Percentiles rank a stretch among this genome's conserved stretches.
These are phyloP conservation scores for Psettodes erumei DNA, from an alignment of 2,113 vertebrate genomes.

Conservation along the genomic window DNA sequence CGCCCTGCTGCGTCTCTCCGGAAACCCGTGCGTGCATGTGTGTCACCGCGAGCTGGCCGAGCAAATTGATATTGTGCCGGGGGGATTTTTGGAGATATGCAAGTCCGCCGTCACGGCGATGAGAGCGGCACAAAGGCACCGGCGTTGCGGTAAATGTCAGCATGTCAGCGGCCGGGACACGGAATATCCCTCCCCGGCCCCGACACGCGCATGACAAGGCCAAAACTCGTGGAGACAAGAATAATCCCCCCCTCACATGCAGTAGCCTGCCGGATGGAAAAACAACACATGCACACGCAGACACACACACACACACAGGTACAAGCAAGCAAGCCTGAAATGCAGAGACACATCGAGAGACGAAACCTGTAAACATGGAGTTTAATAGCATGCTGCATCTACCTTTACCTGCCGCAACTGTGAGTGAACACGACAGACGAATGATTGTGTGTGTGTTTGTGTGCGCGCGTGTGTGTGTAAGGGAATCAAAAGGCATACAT, in stretches of 20 bases:
- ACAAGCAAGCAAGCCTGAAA: background rate
- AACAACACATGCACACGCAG: constrained; percentile 8
- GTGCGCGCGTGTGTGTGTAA: background rate
- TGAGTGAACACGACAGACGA: constrained; percentile 17
- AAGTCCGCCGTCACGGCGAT: constrained; percentile 65
- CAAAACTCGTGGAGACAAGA: constrained; percentile 27
- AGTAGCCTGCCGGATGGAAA: background rate
- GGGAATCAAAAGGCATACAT: background rate
- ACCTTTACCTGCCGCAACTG: no score
- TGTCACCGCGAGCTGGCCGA: constrained; percentile 36
- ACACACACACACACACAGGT: background rate
- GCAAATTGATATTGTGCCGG: constrained; percentile 48
- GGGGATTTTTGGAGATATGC: constrained; percentile 53
- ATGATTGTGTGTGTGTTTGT: constrained; percentile 15
- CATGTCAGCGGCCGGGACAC: constrained; percentile 61
- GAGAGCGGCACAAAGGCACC: constrained; percentile 60
- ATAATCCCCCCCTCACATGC: constrained; percentile 38
- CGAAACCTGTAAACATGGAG: no score
- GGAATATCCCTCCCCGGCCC: constrained; percentile 35
- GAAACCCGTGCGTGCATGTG: background rate
- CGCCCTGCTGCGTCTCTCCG: background rate
- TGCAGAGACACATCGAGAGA: background rate
- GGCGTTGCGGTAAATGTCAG: constrained; percentile 70
- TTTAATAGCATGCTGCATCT: no score
- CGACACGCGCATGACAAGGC: constrained; percentile 52